Base-by-base conservation (phyloP, 2,113 vertebrate genomes). In the Dasypus novemcinctus region DNA sequence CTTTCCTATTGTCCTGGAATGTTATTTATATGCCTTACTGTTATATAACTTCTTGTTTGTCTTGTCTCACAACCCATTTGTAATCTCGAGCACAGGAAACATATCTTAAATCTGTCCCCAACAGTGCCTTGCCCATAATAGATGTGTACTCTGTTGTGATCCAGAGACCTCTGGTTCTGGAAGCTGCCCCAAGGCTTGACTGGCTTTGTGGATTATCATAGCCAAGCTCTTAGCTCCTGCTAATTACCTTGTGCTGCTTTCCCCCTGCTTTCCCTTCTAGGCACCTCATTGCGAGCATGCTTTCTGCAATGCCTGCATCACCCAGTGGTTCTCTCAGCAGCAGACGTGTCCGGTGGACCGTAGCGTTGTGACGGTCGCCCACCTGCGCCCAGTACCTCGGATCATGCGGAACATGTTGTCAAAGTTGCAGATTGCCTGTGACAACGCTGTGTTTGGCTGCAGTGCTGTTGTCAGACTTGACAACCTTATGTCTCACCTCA, bases 331-430 rank as follows among this genome's bases (percentile, higher is more conserved):
- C 95, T 99, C 99, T 41, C 99, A 99, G 98, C 99, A 99, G 98
- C 99, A 99, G 98, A 99, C 99, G 13, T 99, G 99, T 89, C 99
- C 99, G 0, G 99, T 99, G 98, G 99, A 99, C 98, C 99, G 99
- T 96, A 99, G 99, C 4, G 99, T 99, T 38, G 99, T 99, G 98
- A 99, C 99, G 0, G 99, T 99, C 0, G 99, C 99, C 64, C 99
- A 99, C 98, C 98, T 99, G 68, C 99, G 99, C 64, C 99, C 99
- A 0, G 99, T 99, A 59, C 99, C 99, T 63, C 99, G 99, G 90
- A 99, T 99, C 99, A 99, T 99, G 99, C 99, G 99, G 71, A 99
- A 99, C 97, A 99, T 99, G 99, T 98, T 99, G 75, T 99, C 99
- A 59, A 99, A 99, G 98, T 99, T 99, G 87, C 99, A 99, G 98